Percentiles rank a stretch among this genome's conserved stretches.
These are phyloP conservation scores for Epirrhoe tristata DNA, from an alignment of 2,888 invertebrate species.

Conservation along the genomic window DNA sequence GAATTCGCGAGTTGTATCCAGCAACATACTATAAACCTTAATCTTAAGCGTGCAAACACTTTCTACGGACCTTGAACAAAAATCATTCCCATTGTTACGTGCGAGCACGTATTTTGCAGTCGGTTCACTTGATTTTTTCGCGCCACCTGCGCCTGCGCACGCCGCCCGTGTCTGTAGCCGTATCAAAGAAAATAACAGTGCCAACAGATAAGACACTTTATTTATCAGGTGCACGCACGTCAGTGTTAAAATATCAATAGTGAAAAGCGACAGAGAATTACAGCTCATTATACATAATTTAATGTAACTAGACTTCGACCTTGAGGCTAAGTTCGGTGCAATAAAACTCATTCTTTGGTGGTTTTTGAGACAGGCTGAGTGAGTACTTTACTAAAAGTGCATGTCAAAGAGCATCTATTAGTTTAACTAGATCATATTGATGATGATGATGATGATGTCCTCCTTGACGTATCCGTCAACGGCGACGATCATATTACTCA, in stretches of 20 bases:
- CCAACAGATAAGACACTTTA: slow-evolving; percentile 1
- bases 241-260: not conserved
- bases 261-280: slow-evolving; percentile 1
- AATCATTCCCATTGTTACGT: slow-evolving; percentile 64
- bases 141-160: slow-evolving; percentile 50
- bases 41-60: slow-evolving; percentile 59
- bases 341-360: not conserved
- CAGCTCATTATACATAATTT: not conserved
- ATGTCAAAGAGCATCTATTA: not conserved
- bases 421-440: not conserved
- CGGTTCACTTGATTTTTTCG: slow-evolving; percentile 59
- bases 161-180: not conserved
- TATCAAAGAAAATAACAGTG: slow-evolving; percentile 3
- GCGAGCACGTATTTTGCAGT: slow-evolving; percentile 50
- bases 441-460: no score
- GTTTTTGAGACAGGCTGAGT: not conserved
- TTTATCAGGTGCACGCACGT: not conserved
- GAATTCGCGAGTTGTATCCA: slow-evolving; percentile 63
- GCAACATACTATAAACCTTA: slow-evolving; percentile 53
- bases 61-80: slow-evolving; percentile 63
- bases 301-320: not conserved
- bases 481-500: no score
- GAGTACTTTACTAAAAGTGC: not conserved
- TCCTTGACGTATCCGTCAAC: no score
- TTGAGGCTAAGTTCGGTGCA: not conserved